A percentile compares a stretch with the other conserved stretches of the same genome.
These are phyloP conservation scores for Thysanoteuthis rhombus DNA, from an alignment of 2,888 invertebrate species.

Conservation along the genomic window DNA sequence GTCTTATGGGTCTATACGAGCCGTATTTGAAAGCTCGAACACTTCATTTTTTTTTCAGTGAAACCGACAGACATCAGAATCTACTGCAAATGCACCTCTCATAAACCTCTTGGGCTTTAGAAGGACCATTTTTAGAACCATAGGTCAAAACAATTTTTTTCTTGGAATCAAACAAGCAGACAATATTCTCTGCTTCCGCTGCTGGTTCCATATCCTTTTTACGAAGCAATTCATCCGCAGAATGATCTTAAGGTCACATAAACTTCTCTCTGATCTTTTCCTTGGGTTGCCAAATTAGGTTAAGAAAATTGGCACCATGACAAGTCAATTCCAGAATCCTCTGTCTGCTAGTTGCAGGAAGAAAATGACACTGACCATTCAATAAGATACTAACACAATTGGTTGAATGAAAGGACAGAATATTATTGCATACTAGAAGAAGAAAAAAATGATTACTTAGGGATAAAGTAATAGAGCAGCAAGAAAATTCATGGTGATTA, in stretches of 20 bases:
- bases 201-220: background rate
- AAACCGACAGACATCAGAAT: background rate
- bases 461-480: no score
- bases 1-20: background rate
- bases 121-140: background rate
- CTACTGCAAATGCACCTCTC: background rate
- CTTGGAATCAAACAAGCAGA: background rate
- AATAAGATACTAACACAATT: background rate
- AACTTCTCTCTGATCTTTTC: background rate
- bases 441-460: no score
- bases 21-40: background rate
- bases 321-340: no score
- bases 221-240: background rate
- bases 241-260: background rate
- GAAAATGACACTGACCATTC: background rate
- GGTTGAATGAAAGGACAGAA: no score
- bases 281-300: background rate
- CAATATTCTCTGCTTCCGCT: background rate
- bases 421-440: no score
- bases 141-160: background rate
- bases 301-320: background rate
- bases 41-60: background rate
- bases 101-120: background rate
- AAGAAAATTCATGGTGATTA: no score
- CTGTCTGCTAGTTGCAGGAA: background rate